Percentiles rank a stretch among this genome's conserved stretches.
Conservation (phyloP, 1,140 invertebrate species). For the Ceratosolen solmsi region DNA sequence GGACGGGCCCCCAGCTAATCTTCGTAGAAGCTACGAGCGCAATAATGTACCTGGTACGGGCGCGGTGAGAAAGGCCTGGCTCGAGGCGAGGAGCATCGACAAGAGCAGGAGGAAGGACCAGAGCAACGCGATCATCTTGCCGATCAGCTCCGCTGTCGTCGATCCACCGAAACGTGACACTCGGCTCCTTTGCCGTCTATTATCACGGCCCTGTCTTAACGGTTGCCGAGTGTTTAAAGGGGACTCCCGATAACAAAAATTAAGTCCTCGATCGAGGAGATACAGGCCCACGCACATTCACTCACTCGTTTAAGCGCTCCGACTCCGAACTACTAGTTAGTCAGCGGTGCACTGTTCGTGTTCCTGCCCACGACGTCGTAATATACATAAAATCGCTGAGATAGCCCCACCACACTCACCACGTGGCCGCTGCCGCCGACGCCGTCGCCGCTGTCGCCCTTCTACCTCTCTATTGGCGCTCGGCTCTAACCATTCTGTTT, state of each 20-base stretch:
- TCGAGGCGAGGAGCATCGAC: constrained; percentile 58
- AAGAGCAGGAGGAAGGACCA: constrained; percentile 61
- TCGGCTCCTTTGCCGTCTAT: constrained; percentile 18
- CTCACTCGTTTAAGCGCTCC: background rate
- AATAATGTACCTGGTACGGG: constrained; percentile 60
- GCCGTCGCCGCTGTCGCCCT: background rate
- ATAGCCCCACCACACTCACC: constrained; percentile 59
- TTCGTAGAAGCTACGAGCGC: background rate
- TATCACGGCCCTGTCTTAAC: background rate
- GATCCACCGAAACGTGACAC: background rate
- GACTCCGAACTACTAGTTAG: constrained; percentile 57
- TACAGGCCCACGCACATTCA: constrained; percentile 10
- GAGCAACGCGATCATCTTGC: constrained; percentile 59
- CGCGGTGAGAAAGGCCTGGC: constrained; percentile 59
- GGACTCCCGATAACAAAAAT: background rate
- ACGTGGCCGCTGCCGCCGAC: constrained; percentile 46
- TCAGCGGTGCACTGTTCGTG: constrained; percentile 65
- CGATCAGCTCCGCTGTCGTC: background rate
- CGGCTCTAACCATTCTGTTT: no score
- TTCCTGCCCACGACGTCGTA: constrained; percentile 63
- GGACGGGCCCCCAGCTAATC: background rate
- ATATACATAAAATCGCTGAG: constrained; percentile 68
- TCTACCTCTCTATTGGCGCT: background rate
- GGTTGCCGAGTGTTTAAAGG: no score
- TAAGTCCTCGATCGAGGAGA: background rate